These are phyloP conservation scores for Ophthalmolycus amberensis DNA, from an alignment of 2,113 vertebrate species.

Conservation along the genomic window DNA sequence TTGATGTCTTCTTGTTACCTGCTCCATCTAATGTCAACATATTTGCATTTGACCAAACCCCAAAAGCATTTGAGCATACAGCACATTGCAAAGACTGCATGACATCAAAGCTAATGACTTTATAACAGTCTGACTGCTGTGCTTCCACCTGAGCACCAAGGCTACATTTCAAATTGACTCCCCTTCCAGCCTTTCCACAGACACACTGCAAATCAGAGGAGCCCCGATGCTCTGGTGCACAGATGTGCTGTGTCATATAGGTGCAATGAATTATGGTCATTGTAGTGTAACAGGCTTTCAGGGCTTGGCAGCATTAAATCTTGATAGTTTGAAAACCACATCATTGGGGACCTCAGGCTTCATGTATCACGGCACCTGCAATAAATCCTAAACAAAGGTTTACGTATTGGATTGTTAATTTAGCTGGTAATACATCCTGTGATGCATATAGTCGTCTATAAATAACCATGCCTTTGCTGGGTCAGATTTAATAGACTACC, in stretches of 20 bases:
- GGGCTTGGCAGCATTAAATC: slow-evolving; percentile 51
- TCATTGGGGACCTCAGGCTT: slow-evolving; percentile 33
- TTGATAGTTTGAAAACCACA: slow-evolving; percentile 54
- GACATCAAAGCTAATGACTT: slow-evolving; percentile 5
- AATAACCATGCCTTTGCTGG: slow-evolving; percentile 19
- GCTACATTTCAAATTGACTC: slow-evolving; percentile 50
- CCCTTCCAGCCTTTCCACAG: slow-evolving; percentile 29
- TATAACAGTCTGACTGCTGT: slow-evolving; percentile 15
- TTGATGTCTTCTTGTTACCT: neutral
- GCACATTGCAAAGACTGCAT: neutral
- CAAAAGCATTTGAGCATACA: neutral
- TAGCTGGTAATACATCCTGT: slow-evolving; percentile 38
- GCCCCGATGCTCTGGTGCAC: slow-evolving; percentile 38
- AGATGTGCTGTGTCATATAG: slow-evolving; percentile 50
- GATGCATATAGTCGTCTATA: slow-evolving; percentile 16
- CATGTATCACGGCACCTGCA: slow-evolving; percentile 27
- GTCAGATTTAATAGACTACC: slow-evolving; percentile 26
- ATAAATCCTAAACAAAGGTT: slow-evolving; percentile 61
- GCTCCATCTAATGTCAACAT: neutral
- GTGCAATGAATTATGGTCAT: slow-evolving; percentile 60
- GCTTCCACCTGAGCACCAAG: slow-evolving; percentile 20
- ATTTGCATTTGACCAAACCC: neutral
- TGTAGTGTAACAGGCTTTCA: slow-evolving; percentile 50
- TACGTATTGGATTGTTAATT: slow-evolving; percentile 49
- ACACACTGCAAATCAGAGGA: slow-evolving; percentile 52